These are phyloP conservation scores for Hippoglossus hippoglossus DNA, from an alignment of 2,797 vertebrate genomes.

Conservation along the genomic window DNA sequence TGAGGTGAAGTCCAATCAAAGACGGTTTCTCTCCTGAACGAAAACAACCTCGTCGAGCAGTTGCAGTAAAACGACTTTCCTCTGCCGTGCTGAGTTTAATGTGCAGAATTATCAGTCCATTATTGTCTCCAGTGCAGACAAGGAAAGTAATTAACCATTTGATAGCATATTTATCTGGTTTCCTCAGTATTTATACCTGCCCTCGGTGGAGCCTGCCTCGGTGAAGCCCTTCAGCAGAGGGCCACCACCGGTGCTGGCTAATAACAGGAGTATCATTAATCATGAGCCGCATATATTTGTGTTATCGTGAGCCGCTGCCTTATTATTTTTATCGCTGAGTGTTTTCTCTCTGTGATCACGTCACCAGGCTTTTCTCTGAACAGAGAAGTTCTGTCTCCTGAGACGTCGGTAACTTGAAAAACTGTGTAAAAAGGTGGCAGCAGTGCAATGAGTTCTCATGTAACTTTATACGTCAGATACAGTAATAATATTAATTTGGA, in stretches of 20 bases:
- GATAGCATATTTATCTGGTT: constrained; percentile 71
- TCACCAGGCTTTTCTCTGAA: too few relatives aligned
- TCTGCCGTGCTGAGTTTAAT: constrained; percentile 26
- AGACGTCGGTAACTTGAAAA: too few relatives aligned
- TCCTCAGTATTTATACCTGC: constrained; percentile 61
- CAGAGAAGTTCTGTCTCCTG: too few relatives aligned
- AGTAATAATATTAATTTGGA: too few relatives aligned
- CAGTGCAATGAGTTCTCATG: too few relatives aligned
- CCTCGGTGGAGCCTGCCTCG: constrained; percentile 36
- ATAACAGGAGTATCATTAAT: constrained; percentile 48
- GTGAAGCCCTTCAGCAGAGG: constrained; percentile 41
- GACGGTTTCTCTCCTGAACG: constrained; percentile 11
- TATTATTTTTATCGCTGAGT: not conserved
- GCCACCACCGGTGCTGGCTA: constrained; percentile 11
- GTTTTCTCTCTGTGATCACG: too few relatives aligned
- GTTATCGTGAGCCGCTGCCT: constrained; percentile 38
- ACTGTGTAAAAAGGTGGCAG: too few relatives aligned
- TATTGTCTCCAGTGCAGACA: constrained; percentile 59
- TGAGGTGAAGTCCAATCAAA: constrained; percentile 34
- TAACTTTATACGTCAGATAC: too few relatives aligned
- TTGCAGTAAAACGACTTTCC: constrained; percentile 42
- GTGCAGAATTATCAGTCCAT: constrained; percentile 60
- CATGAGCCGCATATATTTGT: constrained; percentile 35
- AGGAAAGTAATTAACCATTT: constrained; percentile 71
- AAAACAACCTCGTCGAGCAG: constrained; percentile 31